Conservation (phyloP, 2,888 invertebrate genomes). For the Autographa gamma region DNA sequence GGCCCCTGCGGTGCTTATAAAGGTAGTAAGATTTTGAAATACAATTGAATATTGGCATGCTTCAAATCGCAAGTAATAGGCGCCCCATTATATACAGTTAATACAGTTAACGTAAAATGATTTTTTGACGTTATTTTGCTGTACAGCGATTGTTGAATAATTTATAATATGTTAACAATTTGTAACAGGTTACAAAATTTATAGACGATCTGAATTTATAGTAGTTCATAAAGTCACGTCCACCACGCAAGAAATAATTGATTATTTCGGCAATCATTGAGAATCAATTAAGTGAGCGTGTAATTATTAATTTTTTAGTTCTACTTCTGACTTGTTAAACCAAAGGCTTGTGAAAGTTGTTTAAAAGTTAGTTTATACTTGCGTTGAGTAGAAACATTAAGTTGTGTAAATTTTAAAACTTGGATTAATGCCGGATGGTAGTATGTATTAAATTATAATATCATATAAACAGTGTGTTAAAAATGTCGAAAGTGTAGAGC, state of each 20-base stretch:
- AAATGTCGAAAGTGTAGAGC: constrained; percentile 42
- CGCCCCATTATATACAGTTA: not conserved
- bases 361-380: not conserved
- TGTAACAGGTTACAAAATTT: constrained; percentile 24
- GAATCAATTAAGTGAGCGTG: constrained; percentile 33
- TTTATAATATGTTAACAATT: constrained; percentile 27
- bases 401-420: constrained; percentile 23
- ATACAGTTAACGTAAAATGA: not conserved
- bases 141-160: constrained; percentile 26
- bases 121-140: not conserved
- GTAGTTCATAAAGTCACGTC: constrained; percentile 21
- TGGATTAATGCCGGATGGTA: constrained; percentile 19
- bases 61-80: not conserved
- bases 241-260: constrained; percentile 27
- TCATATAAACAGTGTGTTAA: constrained; percentile 23
- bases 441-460: constrained; percentile 34
- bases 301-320: constrained; percentile 23
- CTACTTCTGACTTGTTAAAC: constrained; percentile 1
- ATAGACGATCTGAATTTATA: constrained; percentile 16
- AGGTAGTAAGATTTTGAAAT: constrained; percentile 25
- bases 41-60: not conserved
- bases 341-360: constrained; percentile 4
- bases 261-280: constrained; percentile 23
- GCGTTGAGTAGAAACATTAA: constrained; percentile 19
- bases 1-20: constrained; percentile 32